Evolutionary conservation across 2,797 vertebrate species (phyloP).

Genomic region (Telmatherina bonti): DNA sequence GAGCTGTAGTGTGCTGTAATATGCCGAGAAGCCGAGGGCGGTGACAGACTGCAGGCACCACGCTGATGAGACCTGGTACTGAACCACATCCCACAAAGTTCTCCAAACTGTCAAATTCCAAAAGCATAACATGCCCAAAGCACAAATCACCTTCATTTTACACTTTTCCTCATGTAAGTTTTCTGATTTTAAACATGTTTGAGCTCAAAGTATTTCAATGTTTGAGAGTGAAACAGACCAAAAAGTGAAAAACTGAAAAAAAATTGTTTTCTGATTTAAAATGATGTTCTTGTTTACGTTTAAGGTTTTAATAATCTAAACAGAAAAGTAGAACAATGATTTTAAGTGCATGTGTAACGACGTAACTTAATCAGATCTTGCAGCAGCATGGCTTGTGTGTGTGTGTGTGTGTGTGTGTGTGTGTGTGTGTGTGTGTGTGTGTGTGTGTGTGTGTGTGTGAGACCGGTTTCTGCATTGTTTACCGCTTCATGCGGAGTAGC

Average conservation of each 20-base stretch:
- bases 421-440: too few species aligned
- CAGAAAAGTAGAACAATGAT: not conserved
- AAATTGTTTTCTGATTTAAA: too few species aligned
- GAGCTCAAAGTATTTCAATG: not conserved
- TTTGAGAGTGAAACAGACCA: not conserved
- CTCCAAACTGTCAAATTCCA: too few species aligned
- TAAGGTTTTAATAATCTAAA: not conserved
- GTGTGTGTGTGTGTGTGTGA: not conserved
- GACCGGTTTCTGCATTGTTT: constrained; percentile 41
- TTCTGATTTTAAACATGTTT: not conserved
- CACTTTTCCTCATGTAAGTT: too few species aligned
- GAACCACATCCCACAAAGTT: not conserved
- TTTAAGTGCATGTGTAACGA: constrained; percentile 11
- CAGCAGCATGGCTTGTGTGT: not conserved
- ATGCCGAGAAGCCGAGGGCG: not conserved
- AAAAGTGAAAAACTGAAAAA: too few species aligned
- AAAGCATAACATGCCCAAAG: not conserved
- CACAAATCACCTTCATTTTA: not conserved
- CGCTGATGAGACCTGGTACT: not conserved
- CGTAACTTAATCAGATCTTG: constrained; percentile 16
- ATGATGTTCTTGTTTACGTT: not conserved
- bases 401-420: constrained; percentile 15
- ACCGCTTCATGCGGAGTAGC: constrained; percentile 52
- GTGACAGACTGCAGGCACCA: constrained; percentile 6
- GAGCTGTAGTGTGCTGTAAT: constrained; percentile 15